A percentile compares a stretch with the other conserved stretches of the same genome.
These are phyloP conservation scores for Chesias legatella DNA, from an alignment of 2,888 invertebrate genomes.

Conservation along the genomic window DNA sequence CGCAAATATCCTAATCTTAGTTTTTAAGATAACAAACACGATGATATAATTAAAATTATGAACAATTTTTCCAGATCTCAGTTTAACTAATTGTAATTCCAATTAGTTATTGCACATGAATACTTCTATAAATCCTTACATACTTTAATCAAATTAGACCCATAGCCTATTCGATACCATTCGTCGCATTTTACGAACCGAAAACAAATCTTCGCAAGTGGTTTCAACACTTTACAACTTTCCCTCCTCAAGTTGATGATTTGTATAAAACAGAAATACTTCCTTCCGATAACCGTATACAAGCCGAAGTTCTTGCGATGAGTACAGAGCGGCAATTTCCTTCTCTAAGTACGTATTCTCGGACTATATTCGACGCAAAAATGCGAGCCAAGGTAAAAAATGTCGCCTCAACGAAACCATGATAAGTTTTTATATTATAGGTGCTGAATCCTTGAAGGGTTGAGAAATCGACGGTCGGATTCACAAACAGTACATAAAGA, in stretches of 20 bases:
- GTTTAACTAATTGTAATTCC: too few species aligned
- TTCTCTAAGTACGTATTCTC: background rate
- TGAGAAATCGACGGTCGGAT: conserved; percentile 65
- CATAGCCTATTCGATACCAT: too few species aligned
- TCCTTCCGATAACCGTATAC: conserved; percentile 10
- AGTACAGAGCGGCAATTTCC: conserved; percentile 1
- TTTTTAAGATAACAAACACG: too few species aligned
- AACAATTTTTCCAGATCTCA: too few species aligned
- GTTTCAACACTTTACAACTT: background rate
- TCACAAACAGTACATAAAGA: conserved; percentile 74
- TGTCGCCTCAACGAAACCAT: conserved; percentile 43
- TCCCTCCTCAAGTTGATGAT: background rate
- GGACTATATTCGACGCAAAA: conserved; percentile 6
- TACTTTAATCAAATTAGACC: too few species aligned
- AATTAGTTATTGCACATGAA: too few species aligned
- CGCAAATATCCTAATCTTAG: too few species aligned
- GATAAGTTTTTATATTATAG: conserved; percentile 67
- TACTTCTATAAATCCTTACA: too few species aligned
- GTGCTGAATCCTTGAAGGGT: conserved; percentile 57
- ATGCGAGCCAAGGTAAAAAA: conserved; percentile 41
- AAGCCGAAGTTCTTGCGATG: conserved; percentile 1
- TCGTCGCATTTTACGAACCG: conserved; percentile 8
- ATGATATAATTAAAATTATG: too few species aligned
- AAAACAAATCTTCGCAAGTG: conserved; percentile 3
- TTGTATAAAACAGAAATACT: conserved; percentile 5